A percentile compares a stretch with the other conserved stretches of the same genome.
Conservation (phyloP, 2,888 invertebrate genomes). For the Drosophila pullipes region DNA sequence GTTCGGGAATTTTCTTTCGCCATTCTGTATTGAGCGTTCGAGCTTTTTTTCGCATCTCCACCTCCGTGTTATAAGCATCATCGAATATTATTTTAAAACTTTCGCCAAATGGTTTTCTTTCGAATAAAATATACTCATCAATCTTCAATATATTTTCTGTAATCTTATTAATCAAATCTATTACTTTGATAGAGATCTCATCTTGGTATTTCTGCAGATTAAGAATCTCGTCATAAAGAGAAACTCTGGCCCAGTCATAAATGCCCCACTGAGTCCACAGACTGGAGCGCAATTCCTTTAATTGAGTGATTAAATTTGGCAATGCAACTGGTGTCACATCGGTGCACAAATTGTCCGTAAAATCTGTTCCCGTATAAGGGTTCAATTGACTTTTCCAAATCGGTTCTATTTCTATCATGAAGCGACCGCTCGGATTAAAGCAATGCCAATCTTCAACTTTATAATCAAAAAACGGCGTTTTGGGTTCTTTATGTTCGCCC, state of each 20-base stretch:
- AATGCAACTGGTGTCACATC: conserved; percentile 44
- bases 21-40: conserved; percentile 88
- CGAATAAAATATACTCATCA: conserved; percentile 43
- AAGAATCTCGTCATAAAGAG: conserved; percentile 84
- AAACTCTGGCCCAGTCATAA: conserved; percentile 54
- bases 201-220: conserved; percentile 89
- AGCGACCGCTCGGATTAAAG: rapidly evolving
- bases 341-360: conserved; percentile 34
- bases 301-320: conserved; percentile 33
- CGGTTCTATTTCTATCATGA: rapidly evolving
- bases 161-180: conserved; percentile 25
- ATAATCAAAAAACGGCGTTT: conserved; percentile 20
- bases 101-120: conserved; percentile 86
- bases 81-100: conserved; percentile 89
- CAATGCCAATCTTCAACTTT: rapidly evolving
- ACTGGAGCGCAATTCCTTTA: conserved; percentile 34
- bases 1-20: conserved; percentile 85
- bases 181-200: conserved; percentile 41
- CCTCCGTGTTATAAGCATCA: conserved; percentile 86
- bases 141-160: conserved; percentile 21
- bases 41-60: conserved; percentile 84
- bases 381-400: not conserved
- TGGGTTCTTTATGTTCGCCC: not conserved
- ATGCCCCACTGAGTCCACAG: conserved; percentile 54
- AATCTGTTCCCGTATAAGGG: conserved; percentile 38